Evolutionary conservation across 2,113 vertebrate species (phyloP).

Genomic region (Calyptommatus sinebrachiatus): DNA sequence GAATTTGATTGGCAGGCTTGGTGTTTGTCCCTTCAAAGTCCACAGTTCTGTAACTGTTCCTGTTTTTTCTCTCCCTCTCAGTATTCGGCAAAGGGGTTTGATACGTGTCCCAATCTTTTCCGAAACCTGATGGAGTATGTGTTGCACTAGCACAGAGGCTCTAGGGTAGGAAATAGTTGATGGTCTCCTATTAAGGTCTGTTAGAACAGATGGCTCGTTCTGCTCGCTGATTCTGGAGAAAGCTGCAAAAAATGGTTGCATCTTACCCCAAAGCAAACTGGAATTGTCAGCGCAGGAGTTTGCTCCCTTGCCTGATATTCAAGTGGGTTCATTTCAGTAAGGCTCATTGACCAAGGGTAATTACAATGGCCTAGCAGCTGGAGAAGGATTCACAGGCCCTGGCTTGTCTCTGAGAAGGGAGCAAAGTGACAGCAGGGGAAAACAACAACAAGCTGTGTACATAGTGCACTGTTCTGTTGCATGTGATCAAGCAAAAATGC

Average conservation of each 20-base stretch:
- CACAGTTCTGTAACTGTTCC: neutral
- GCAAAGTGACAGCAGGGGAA: neutral
- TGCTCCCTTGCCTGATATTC: conserved; percentile 23
- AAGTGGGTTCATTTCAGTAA: conserved; percentile 16
- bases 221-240: conserved; percentile 20
- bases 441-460: neutral
- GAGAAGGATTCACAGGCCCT: neutral
- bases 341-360: conserved; percentile 28
- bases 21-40: neutral
- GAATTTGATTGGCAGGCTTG: neutral
- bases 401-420: neutral
- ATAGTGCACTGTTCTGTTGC: neutral
- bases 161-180: conserved; percentile 2
- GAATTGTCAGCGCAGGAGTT: conserved; percentile 22
- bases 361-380: conserved; percentile 7
- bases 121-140: neutral
- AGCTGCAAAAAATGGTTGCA: neutral
- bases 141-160: neutral
- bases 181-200: conserved; percentile 19
- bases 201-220: conserved; percentile 28
- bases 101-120: neutral
- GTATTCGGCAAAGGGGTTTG: neutral
- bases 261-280: conserved; percentile 25
- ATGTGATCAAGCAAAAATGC: neutral
- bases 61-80: neutral